Percentiles rank a stretch among this genome's conserved stretches.
Conservation (phyloP, 2,888 invertebrate species). For the Euphydryas editha region DNA sequence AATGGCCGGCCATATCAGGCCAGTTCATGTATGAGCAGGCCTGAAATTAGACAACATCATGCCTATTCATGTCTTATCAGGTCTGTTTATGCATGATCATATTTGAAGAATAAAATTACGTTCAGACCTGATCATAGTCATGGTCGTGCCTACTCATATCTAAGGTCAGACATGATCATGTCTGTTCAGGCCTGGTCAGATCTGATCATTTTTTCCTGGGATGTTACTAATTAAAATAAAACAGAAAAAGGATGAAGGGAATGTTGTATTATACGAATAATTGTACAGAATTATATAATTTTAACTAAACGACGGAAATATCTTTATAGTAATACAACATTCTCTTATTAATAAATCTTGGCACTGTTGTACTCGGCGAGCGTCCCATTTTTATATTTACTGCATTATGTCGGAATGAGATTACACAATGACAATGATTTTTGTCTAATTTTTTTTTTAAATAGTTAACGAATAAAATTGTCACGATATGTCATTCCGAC, state of each 20-base stretch:
- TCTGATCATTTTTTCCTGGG: too few species aligned
- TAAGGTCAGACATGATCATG: too few species aligned
- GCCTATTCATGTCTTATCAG: too few species aligned
- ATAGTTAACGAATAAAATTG: constrained; percentile 2
- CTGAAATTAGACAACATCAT: too few species aligned
- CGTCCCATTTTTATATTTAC: constrained; percentile 63
- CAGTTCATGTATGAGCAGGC: too few species aligned
- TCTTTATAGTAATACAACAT: constrained; percentile 18
- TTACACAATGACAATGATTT: constrained; percentile 25
- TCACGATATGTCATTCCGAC: constrained; percentile 59
- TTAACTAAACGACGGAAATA: not conserved
- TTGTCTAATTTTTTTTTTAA: not conserved
- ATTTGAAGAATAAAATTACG: too few species aligned
- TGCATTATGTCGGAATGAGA: constrained; percentile 68
- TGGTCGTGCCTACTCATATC: too few species aligned
- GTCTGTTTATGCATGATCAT: too few species aligned
- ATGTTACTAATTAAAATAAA: constrained; percentile 7
- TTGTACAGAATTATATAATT: not conserved
- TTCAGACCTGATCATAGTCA: too few species aligned
- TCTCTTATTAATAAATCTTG: constrained; percentile 47
- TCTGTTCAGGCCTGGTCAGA: too few species aligned
- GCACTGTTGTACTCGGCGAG: constrained; percentile 70
- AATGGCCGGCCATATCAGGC: too few species aligned
- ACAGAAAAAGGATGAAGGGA: constrained; percentile 12
- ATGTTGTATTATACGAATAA: constrained; percentile 20